phyloP scores from a whole-genome alignment of 2,797 vertebrate species.

The Rhincodon typus region DNA sequence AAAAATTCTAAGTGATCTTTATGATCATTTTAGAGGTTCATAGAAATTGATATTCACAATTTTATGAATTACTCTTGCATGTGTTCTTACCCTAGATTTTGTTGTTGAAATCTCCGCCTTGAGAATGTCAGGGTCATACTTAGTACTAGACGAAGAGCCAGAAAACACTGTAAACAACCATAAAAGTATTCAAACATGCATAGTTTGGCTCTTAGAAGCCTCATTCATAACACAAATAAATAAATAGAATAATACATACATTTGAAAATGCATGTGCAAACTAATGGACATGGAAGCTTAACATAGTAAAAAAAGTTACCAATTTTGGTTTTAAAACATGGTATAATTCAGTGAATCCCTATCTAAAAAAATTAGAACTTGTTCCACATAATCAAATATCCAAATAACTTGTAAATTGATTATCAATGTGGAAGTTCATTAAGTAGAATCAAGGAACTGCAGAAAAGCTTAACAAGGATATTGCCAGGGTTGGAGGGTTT shows the following conservation, averaged over 20 bases:
- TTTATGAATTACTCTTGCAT: neutral
- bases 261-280: neutral
- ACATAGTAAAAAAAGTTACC: neutral
- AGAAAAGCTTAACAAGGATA: too few relatives aligned
- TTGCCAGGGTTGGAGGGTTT: too few relatives aligned
- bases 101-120: slow-evolving; percentile 94
- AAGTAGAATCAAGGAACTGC: neutral
- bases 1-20: neutral
- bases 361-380: neutral
- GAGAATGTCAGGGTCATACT: slow-evolving; percentile 95
- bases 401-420: neutral
- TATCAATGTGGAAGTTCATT: neutral
- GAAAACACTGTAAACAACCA: slow-evolving; percentile 74
- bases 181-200: slow-evolving; percentile 40
- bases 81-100: slow-evolving; percentile 81
- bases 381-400: neutral
- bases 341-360: neutral
- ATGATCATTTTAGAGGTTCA: neutral
- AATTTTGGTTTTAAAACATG: neutral
- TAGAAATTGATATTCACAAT: neutral
- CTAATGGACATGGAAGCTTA: neutral
- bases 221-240: neutral
- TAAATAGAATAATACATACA: neutral
- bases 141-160: slow-evolving; percentile 86
- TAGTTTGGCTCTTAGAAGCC: neutral